Evolutionary conservation across 2,113 vertebrate species (phyloP).

Genomic region (Hucho hucho): DNA sequence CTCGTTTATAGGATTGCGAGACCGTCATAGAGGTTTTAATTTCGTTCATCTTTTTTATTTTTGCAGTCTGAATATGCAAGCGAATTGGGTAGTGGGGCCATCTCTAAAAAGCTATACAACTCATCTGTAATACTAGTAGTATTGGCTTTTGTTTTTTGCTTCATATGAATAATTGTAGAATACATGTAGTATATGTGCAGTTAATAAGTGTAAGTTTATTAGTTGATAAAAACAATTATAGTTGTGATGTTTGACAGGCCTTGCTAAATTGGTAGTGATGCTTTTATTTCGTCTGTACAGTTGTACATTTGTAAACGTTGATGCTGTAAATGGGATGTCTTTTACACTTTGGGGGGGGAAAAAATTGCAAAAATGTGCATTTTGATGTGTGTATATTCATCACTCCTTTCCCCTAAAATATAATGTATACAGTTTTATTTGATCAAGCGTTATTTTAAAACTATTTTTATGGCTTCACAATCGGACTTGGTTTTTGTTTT

Average conservation of each 20-base stretch:
- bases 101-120: constrained; percentile 75
- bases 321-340: constrained; percentile 98
- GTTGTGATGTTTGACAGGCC: constrained; percentile 89
- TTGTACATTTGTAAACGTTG: constrained; percentile 99
- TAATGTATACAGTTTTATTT: constrained; percentile 99
- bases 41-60: not conserved
- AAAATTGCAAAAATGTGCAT: constrained; percentile 84
- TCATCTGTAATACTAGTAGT: constrained; percentile 89
- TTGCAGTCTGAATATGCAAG: constrained; percentile 44
- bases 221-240: constrained; percentile 55
- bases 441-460: constrained; percentile 90
- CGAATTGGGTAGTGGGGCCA: constrained; percentile 70
- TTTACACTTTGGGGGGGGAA: constrained; percentile 81
- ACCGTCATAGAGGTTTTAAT: constrained; percentile 29
- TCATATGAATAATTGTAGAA: constrained; percentile 87
- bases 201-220: constrained; percentile 88
- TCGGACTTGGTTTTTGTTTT: constrained; percentile 88
- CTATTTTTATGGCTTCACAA: constrained; percentile 90
- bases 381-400: constrained; percentile 99
- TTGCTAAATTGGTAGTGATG: constrained; percentile 95
- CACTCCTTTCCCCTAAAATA: constrained; percentile 88
- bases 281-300: constrained; percentile 97
- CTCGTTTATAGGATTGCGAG: constrained; percentile 14
- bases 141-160: constrained; percentile 76
- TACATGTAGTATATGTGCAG: constrained; percentile 96